Evolutionary conservation across 1,140 invertebrate genomes (phyloP).

Genomic region (Lutraria rhynchaena): DNA sequence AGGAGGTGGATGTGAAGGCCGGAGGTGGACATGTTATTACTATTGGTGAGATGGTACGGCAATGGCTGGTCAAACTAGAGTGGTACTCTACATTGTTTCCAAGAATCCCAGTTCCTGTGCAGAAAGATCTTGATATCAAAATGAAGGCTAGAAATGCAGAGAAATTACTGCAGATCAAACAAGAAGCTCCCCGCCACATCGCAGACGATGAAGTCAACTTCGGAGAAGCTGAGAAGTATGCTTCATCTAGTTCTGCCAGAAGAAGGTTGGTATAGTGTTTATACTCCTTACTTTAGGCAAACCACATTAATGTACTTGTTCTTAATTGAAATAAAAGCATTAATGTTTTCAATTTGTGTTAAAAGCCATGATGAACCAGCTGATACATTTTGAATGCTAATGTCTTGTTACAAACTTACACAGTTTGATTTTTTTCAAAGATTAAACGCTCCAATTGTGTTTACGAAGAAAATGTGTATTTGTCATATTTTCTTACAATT

Average conservation of each 20-base stretch:
- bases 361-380: too few relatives aligned
- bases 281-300: too few relatives aligned
- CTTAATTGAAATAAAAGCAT: too few relatives aligned
- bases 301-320: too few relatives aligned
- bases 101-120: constrained; percentile 99
- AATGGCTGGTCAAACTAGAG: constrained; percentile 97
- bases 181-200: constrained; percentile 74
- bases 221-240: constrained; percentile 83
- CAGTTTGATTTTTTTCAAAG: not conserved
- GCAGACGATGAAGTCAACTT: constrained; percentile 84
- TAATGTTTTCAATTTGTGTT: too few relatives aligned
- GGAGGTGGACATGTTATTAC: constrained; percentile 97
- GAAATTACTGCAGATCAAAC: constrained; percentile 11
- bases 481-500: not conserved
- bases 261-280: constrained; percentile 32
- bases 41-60: constrained; percentile 96
- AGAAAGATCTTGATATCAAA: constrained; percentile 85
- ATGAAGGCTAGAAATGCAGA: constrained; percentile 64
- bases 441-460: not conserved
- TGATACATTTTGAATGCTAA: too few relatives aligned
- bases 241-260: constrained; percentile 11
- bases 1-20: constrained; percentile 98
- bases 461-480: constrained; percentile 7
- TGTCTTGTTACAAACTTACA: too few relatives aligned
- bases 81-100: constrained; percentile 98